These are phyloP conservation scores for Drosophila quasianomalipes DNA, from an alignment of 2,888 invertebrate species.

Conservation along the genomic window DNA sequence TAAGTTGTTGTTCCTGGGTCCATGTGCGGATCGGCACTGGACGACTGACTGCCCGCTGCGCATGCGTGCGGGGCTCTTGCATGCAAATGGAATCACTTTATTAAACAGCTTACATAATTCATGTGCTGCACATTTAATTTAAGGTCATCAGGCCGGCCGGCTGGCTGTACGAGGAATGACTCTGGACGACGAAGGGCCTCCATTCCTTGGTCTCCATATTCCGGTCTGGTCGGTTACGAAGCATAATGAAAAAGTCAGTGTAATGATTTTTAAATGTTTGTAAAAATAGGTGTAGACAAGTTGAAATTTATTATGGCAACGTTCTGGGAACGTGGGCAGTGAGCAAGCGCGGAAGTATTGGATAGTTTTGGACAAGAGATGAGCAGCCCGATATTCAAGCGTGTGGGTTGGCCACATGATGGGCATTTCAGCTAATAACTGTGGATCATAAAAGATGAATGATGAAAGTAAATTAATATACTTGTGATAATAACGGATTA, in stretches of 20 bases:
- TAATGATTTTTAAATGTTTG: slow-evolving; percentile 82
- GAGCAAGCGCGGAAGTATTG: slow-evolving; percentile 62
- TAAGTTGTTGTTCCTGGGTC: slow-evolving; percentile 47
- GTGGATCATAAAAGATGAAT: slow-evolving; percentile 11
- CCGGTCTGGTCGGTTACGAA: slow-evolving; percentile 32
- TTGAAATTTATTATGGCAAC: slow-evolving; percentile 80
- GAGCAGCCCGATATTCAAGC: slow-evolving; percentile 36
- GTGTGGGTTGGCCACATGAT: slow-evolving; percentile 39
- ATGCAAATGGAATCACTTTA: slow-evolving; percentile 84
- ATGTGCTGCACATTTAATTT: slow-evolving; percentile 84
- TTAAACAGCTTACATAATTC: slow-evolving; percentile 84
- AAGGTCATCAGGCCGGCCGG: slow-evolving; percentile 75
- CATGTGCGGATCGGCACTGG: slow-evolving; percentile 34
- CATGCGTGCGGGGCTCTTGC: slow-evolving; percentile 80
- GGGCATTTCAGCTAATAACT: slow-evolving; percentile 37
- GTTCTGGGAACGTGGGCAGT: slow-evolving; percentile 62
- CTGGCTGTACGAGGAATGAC: slow-evolving; percentile 5
- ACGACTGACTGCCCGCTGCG: slow-evolving; percentile 68
- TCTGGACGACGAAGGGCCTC: slow-evolving; percentile 36
- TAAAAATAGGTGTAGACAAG: slow-evolving; percentile 83
- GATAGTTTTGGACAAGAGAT: slow-evolving; percentile 59
- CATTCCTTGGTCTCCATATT: slow-evolving; percentile 12
- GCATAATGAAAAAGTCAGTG: slow-evolving; percentile 81
- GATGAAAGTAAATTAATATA: background rate
- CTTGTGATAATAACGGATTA: background rate